phyloP scores from a whole-genome alignment of 2,113 vertebrate species.

The Sphyrna mokarran region DNA sequence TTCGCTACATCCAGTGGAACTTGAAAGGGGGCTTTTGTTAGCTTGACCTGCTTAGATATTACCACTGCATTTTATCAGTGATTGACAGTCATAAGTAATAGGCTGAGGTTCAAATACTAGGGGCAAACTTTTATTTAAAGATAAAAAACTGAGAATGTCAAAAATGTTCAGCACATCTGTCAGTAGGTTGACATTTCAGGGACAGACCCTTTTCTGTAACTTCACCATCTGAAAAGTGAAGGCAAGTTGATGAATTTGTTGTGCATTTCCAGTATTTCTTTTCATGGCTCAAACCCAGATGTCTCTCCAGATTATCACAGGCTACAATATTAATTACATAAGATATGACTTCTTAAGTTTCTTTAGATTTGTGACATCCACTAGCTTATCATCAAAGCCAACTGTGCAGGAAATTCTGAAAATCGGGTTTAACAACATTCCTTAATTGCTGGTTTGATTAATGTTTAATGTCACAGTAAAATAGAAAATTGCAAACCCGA shows the following conservation, averaged over 20 bases:
- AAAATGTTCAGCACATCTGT: not conserved
- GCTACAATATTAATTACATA: not conserved
- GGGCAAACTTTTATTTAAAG: not conserved
- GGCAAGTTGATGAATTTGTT: not conserved
- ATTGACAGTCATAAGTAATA: not conserved
- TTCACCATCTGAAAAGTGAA: not conserved
- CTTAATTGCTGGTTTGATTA: not conserved
- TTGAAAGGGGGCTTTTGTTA: not conserved
- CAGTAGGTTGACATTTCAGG: constrained; percentile 3
- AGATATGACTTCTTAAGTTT: not conserved
- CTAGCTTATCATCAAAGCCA: not conserved
- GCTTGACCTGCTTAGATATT: not conserved
- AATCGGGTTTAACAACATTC: not conserved
- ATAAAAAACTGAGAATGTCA: not conserved
- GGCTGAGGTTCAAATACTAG: not conserved
- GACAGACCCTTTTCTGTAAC: not conserved
- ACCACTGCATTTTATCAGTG: not conserved
- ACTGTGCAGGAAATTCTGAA: not conserved
- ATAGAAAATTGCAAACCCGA: not conserved
- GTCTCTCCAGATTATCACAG: not conserved
- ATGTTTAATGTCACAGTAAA: not conserved
- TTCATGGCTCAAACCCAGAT: not conserved
- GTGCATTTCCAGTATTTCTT: not conserved
- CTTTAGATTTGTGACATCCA: not conserved
- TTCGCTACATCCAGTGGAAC: not conserved